A percentile compares a stretch with the other conserved stretches of the same genome.
Conservation (phyloP, 2,113 vertebrate genomes). For the Ursus arctos region DNA sequence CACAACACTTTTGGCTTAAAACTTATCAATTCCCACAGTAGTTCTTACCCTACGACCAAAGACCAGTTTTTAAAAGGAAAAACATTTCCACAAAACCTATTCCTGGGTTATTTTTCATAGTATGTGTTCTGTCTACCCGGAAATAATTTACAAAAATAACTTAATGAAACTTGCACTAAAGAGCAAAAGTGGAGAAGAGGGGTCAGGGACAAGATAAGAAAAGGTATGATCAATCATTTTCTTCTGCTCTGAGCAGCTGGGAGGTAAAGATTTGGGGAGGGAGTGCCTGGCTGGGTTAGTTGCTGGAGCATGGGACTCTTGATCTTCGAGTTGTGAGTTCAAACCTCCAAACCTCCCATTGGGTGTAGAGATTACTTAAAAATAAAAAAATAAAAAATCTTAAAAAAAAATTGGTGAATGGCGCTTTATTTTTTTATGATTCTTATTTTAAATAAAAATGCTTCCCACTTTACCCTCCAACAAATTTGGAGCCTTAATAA, state of each 20-base stretch:
- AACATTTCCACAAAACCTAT: constrained; percentile 24
- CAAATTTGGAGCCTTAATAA: neutral
- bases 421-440: neutral
- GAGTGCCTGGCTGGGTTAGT: neutral
- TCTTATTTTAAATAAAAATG: neutral
- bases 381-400: neutral
- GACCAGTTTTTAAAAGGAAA: constrained; percentile 4
- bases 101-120: neutral
- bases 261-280: neutral
- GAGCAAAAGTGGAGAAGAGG: neutral
- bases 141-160: constrained; percentile 30
- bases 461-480: neutral
- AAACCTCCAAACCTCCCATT: neutral
- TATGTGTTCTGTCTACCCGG: neutral
- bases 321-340: neutral
- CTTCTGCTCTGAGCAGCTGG: neutral
- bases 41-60: constrained; percentile 34
- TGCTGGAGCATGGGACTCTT: neutral
- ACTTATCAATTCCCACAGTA: neutral
- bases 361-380: neutral
- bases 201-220: neutral
- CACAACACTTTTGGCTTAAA: neutral
- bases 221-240: neutral
- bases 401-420: neutral
- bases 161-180: constrained; percentile 33